Percentiles rank a stretch among this genome's conserved stretches.
phyloP scores from a whole-genome alignment of 2,888 invertebrate species.

The Sylvicola cinctus region DNA sequence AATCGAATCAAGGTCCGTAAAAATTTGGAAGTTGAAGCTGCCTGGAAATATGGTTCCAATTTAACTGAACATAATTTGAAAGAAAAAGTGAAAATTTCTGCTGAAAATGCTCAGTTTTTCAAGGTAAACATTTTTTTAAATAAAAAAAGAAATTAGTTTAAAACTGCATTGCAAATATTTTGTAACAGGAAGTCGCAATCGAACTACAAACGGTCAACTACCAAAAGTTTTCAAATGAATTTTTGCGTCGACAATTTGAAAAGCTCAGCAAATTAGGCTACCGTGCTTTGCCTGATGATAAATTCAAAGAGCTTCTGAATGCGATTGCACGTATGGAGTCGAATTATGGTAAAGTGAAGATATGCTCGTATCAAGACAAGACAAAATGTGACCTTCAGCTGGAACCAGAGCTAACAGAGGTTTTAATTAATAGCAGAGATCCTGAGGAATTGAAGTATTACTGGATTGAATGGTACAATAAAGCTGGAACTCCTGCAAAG shows the following conservation, averaged over 20 bases:
- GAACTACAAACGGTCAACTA: slow-evolving; percentile 38
- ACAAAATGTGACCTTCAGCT: slow-evolving; percentile 46
- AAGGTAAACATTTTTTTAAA: slow-evolving; percentile 18
- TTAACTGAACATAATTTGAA: slow-evolving; percentile 50
- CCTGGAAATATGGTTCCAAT: slow-evolving; percentile 49
- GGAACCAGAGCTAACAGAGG: slow-evolving; percentile 45
- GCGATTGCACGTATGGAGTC: slow-evolving; percentile 51
- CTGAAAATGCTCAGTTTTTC: slow-evolving; percentile 18
- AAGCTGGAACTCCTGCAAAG: slow-evolving; percentile 41
- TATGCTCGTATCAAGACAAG: slow-evolving; percentile 44
- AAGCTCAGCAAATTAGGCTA: slow-evolving; percentile 49
- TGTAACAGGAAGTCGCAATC: slow-evolving; percentile 12
- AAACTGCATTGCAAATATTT: too few relatives aligned
- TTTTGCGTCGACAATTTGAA: slow-evolving; percentile 52
- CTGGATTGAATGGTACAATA: slow-evolving; percentile 66
- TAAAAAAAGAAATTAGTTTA: too few relatives aligned
- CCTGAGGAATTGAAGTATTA: slow-evolving; percentile 55
- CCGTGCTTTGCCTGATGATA: slow-evolving; percentile 47
- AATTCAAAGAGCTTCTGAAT: slow-evolving; percentile 37
- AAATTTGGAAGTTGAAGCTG: slow-evolving; percentile 36
- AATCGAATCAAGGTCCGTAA: slow-evolving; percentile 18
- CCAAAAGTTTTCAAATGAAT: slow-evolving; percentile 45
- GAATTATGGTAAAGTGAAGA: slow-evolving; percentile 55
- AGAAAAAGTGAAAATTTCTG: slow-evolving; percentile 19
- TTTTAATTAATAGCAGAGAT: slow-evolving; percentile 45